Percentiles rank a stretch among this genome's conserved stretches.
Evolutionary conservation across 2,888 invertebrate species (phyloP).

Genomic region (Agriopis aurantiaria): DNA sequence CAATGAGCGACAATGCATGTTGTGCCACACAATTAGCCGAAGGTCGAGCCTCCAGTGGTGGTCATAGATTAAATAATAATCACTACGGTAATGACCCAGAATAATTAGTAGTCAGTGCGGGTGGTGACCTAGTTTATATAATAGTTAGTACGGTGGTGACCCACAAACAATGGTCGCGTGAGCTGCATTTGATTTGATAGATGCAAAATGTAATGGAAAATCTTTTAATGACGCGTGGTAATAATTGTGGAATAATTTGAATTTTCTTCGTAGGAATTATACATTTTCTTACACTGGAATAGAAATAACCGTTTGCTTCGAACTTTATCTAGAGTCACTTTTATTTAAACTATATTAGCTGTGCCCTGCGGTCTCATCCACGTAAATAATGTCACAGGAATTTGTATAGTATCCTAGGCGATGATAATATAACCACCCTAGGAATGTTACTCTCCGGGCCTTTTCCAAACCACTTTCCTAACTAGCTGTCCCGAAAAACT

Average conservation of each 20-base stretch:
- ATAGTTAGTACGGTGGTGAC: conserved; percentile 9
- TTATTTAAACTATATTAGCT: too few relatives aligned
- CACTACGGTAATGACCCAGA: not conserved
- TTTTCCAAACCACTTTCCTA: too few relatives aligned
- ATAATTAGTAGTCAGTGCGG: not conserved
- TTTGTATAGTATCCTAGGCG: too few relatives aligned
- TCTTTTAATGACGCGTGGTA: conserved; percentile 3
- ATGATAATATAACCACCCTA: too few relatives aligned
- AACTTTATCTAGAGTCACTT: too few relatives aligned
- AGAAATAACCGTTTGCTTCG: not conserved
- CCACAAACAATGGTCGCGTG: conserved; percentile 43
- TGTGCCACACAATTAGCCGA: conserved; percentile 38
- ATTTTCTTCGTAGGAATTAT: not conserved
- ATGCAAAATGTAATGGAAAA: conserved; percentile 34
- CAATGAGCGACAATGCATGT: conserved; percentile 22
- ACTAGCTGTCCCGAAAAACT: too few relatives aligned
- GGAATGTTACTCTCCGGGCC: too few relatives aligned
- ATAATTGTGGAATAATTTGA: not conserved
- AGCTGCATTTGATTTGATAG: conserved; percentile 24
- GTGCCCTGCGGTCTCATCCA: too few relatives aligned
- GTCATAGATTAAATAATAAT: not conserved
- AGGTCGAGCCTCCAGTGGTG: conserved; percentile 12
- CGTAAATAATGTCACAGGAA: too few relatives aligned
- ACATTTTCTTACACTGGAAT: too few relatives aligned
- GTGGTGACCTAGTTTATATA: conserved; percentile 2